Percentiles rank a stretch among this genome's conserved stretches.
Conservation (phyloP, 2,113 vertebrate genomes). For the Notiomystis cincta region DNA sequence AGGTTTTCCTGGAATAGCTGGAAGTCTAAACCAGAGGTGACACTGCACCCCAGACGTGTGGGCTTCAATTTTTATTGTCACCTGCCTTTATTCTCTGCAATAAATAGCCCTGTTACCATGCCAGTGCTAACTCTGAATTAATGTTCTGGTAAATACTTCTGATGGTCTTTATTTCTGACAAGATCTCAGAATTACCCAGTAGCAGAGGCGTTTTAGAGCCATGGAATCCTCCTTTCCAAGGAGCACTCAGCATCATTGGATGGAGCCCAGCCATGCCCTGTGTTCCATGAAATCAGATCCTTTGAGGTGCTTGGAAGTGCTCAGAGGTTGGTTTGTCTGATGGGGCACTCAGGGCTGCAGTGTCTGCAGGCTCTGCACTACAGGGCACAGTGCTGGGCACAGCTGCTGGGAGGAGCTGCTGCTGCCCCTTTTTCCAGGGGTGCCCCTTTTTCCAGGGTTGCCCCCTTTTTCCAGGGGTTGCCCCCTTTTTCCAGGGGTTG, state of each 20-base stretch:
- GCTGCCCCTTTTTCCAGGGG: too few species aligned
- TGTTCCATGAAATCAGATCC: not conserved
- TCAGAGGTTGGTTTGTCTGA: not conserved
- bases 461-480: too few species aligned
- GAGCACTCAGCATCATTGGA: not conserved
- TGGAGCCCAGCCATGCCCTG: not conserved
- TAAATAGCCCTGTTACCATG: not conserved
- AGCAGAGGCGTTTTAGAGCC: not conserved
- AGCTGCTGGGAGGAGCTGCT: not conserved
- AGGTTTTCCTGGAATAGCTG: not conserved
- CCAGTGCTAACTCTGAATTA: not conserved
- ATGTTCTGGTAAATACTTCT: not conserved
- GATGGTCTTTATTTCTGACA: not conserved
- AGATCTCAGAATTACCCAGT: not conserved
- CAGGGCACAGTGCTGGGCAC: too few species aligned
- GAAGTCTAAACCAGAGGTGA: not conserved
- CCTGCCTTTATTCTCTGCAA: not conserved
- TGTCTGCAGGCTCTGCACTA: too few species aligned
- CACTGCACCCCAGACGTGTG: rapidly evolving
- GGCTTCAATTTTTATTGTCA: not conserved
- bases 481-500: too few species aligned
- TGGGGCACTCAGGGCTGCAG: not conserved
- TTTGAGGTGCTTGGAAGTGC: not conserved
- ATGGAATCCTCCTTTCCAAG: not conserved
- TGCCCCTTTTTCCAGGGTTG: too few species aligned